Evolutionary conservation across 2,888 invertebrate genomes (phyloP).

Genomic region (Archaeoteleia sp.): DNA sequence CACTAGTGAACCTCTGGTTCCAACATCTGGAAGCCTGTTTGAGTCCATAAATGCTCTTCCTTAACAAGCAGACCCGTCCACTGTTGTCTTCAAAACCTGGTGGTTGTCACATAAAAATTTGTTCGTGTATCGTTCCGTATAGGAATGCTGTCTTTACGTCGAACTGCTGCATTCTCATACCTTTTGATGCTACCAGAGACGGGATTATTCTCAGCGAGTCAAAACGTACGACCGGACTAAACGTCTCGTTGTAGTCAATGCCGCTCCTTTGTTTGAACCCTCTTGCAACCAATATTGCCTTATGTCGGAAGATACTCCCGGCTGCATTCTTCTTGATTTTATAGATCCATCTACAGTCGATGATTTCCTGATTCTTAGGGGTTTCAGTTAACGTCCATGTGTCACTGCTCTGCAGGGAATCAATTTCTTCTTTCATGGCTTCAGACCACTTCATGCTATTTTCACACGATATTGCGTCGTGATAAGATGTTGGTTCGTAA

Average conservation of each 20-base stretch:
- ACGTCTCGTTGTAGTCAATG: conserved; percentile 62
- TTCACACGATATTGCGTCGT: conserved; percentile 5
- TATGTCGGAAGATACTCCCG: conserved; percentile 54
- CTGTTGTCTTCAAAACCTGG: conserved; percentile 61
- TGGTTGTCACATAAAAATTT: conserved; percentile 66
- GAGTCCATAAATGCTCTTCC: conserved; percentile 65
- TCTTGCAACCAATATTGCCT: conserved; percentile 60
- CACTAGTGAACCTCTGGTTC: conserved; percentile 60
- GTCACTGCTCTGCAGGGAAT: conserved; percentile 25
- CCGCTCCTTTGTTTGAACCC: conserved; percentile 57
- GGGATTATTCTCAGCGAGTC: conserved; percentile 56
- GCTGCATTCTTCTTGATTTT: conserved; percentile 47
- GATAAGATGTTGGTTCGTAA: conserved; percentile 10
- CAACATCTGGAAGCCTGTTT: conserved; percentile 67
- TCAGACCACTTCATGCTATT: conserved; percentile 1
- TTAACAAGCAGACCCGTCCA: conserved; percentile 60
- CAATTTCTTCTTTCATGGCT: conserved; percentile 35
- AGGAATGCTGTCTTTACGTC: conserved; percentile 65
- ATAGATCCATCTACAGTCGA: conserved; percentile 14
- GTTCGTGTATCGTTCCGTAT: conserved; percentile 59
- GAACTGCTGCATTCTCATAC: conserved; percentile 56
- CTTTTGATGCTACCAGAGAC: conserved; percentile 53
- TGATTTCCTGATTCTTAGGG: background rate
- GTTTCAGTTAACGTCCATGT: conserved; percentile 21
- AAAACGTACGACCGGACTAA: conserved; percentile 59